Base-by-base conservation (phyloP, 2,113 vertebrate genomes). In the Myxocyprinus asiaticus region DNA sequence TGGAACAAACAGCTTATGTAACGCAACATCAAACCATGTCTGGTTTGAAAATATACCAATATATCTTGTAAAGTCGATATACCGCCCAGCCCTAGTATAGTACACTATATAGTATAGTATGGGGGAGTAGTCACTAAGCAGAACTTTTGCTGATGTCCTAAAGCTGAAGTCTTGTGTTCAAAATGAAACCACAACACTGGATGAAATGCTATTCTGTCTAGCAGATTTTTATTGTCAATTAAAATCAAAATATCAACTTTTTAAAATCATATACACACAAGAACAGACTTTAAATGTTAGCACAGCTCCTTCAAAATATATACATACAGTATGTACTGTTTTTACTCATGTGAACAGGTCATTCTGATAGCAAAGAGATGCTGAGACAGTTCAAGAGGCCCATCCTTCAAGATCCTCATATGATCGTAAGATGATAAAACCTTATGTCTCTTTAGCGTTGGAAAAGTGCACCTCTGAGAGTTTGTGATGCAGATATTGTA, bases 241-340 rank as follows among this genome's bases (percentile, higher is more conserved):
- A 96, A 97, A 97, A 97, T 96, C 96, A 95, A 96, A 92, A 95
- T 94, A 93, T 96, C 95, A 95, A 95, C 94, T 94, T 87, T 91
- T 95, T 95, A 95, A 96, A 96, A 96, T 96, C 95, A 95, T 96
- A 94, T 94, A 98, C 95, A 92, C 90, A 94, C 93, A 95, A 88
- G 89, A 92, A 95, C 87, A 94, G 94, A 93, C 93, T 88, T 93
- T 90, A 92, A 93, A 92, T 90, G 94, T 97, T 95, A 96, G 95
- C 94, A 95, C 93, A 82, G 93, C 93, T 96, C 93, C 93, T 96
- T 96, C 94, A 94, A 90, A 96, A 94, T 96, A 92, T 96, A 95
- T 96, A 96, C 95, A 96, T 96, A 96, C 96, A 95, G 9, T 4
- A 11, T 10, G 4, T 82, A 67, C 84, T 84, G 91, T 83, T 89